These are phyloP conservation scores for Acromyrmex heyeri DNA, from an alignment of 1,140 invertebrate genomes.

Conservation along the genomic window DNA sequence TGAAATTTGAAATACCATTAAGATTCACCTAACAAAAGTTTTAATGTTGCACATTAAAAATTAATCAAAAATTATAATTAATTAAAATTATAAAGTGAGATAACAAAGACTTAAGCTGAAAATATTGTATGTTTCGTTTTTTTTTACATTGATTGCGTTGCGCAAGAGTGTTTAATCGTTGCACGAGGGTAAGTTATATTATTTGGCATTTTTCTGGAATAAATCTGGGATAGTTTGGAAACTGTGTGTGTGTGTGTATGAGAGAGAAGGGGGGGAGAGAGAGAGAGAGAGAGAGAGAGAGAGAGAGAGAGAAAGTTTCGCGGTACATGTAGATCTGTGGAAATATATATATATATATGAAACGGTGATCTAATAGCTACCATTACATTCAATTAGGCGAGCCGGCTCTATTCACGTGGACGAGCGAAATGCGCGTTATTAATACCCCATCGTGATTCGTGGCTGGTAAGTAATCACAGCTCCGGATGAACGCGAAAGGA, in stretches of 20 bases:
- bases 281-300: neutral
- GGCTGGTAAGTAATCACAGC: slow-evolving; percentile 62
- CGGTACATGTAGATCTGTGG: slow-evolving; percentile 8
- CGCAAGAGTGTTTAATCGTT: neutral
- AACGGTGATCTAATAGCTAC: slow-evolving; percentile 54
- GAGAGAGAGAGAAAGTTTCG: neutral
- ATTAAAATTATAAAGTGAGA: neutral
- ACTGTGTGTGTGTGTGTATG: too few relatives aligned
- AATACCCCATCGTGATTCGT: slow-evolving; percentile 68
- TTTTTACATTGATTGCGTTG: too few relatives aligned
- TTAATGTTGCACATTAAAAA: neutral
- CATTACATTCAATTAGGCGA: slow-evolving; percentile 69
- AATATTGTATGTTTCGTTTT: neutral
- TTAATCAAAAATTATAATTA: neutral
- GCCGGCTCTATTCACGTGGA: slow-evolving; percentile 61
- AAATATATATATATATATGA: slow-evolving; percentile 44
- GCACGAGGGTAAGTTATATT: neutral
- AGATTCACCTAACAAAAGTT: too few relatives aligned
- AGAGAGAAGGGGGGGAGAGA: too few relatives aligned
- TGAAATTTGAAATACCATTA: neutral
- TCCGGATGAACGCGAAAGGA: slow-evolving; percentile 49
- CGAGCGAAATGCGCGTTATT: slow-evolving; percentile 68
- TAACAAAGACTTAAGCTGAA: neutral
- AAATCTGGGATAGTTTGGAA: neutral
- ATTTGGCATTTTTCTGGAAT: neutral